Base-by-base conservation (phyloP, 2,888 invertebrate species). In the Dinocampus coccinellae region DNA sequence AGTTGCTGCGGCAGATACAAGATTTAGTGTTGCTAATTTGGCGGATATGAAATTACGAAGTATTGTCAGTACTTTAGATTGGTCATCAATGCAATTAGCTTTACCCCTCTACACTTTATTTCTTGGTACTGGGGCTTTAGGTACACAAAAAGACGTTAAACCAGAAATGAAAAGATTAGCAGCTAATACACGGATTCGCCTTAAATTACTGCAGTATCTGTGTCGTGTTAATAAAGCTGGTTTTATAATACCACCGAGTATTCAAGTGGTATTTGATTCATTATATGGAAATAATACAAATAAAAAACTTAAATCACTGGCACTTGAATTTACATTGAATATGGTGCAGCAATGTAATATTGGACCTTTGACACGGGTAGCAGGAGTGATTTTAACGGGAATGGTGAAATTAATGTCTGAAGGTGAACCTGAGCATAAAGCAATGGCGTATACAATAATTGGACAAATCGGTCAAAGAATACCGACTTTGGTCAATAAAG, bases 11-110 rank as follows among this genome's bases (percentile, higher is more conserved):
- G 93, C 97, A 0, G 97, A 97, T 83, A 95, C 96, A 0, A 90
- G 97, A 75, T 97, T 94, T 85, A 94, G 93, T 87, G 95, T 97
- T 57, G 96, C 96, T 66, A 95, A 96, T 83, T 91, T 93, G 70
- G 97, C 96, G 1, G 95, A 97, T 83, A 92, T 93, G 76, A 95
- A 96, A 79, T 88, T 97, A 9, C 95, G 95, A 82, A 94, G 95
- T 87, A 91, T 93, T 55, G 91, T 92, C 76, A 94, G 94, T 76
- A 90, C 91, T 53, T 89, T 96, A 33, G 95, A 97, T 83, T 96
- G 96, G 93, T 92, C 92, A 47, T 92, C 91, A 73, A 88, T 92
- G 1, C 88, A 90, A 22, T 89, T 94, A 2, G 91, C 95, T 1
- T 90, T 91, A 55, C 94, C 95, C 1, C 87, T 97, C n/a, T 97